Conservation (phyloP, 2,888 invertebrate species). For the Zygaena filipendulae region DNA sequence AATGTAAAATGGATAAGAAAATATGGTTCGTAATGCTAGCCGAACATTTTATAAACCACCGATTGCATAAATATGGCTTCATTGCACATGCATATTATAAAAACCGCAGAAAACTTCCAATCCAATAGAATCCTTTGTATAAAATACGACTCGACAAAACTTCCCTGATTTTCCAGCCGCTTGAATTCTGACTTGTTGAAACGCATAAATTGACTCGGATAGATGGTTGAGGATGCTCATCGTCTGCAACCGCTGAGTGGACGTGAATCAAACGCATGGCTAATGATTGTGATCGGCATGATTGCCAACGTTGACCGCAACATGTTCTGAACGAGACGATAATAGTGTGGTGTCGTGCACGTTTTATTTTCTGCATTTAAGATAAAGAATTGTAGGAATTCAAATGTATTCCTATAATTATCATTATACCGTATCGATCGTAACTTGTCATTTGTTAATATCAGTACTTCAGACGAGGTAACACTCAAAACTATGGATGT, state of each 20-base stretch:
- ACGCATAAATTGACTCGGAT: slow-evolving; percentile 29
- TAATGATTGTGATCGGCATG: slow-evolving; percentile 53
- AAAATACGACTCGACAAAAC: slow-evolving; percentile 49
- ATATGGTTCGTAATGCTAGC: slow-evolving; percentile 45
- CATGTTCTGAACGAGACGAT: slow-evolving; percentile 57
- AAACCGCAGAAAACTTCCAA: slow-evolving; percentile 55
- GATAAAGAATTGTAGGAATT: slow-evolving; percentile 35
- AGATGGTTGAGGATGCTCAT: slow-evolving; percentile 32
- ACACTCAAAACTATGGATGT: too few species aligned
- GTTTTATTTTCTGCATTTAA: slow-evolving; percentile 45
- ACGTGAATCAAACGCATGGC: slow-evolving; percentile 30
- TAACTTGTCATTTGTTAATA: too few species aligned
- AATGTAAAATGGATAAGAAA: too few species aligned
- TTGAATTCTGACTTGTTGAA: slow-evolving; percentile 25
- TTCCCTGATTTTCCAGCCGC: slow-evolving; percentile 37
- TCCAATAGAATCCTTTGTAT: slow-evolving; percentile 43
- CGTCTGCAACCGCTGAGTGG: slow-evolving; percentile 35
- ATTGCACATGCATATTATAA: slow-evolving; percentile 38
- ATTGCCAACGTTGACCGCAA: slow-evolving; percentile 53
- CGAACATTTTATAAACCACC: slow-evolving; percentile 42
- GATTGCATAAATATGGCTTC: slow-evolving; percentile 58
- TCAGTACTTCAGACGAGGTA: too few species aligned
- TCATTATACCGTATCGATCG: too few species aligned
- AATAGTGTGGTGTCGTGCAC: slow-evolving; percentile 40
- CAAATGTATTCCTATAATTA: slow-evolving; percentile 26